A percentile compares a stretch with the other conserved stretches of the same genome.
These are phyloP conservation scores for Pogona vitticeps DNA, from an alignment of 2,113 vertebrate species.

Conservation along the genomic window DNA sequence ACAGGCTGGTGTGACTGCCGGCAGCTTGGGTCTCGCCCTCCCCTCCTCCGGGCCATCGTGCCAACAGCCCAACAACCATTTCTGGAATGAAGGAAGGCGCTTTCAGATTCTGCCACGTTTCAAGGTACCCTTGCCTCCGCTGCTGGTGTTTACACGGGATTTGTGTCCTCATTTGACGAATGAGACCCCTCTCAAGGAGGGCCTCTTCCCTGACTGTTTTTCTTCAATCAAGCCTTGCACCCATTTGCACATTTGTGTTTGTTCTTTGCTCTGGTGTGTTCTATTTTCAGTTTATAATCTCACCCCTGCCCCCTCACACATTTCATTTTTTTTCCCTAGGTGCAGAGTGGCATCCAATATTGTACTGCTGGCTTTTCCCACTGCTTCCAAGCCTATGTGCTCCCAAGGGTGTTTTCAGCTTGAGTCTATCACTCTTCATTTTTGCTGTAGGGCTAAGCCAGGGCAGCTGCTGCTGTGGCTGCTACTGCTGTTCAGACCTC, in stretches of 20 bases:
- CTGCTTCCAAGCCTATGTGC: not conserved
- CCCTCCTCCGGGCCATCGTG: conserved; percentile 38
- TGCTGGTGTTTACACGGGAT: rapidly evolving
- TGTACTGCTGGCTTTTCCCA: no score
- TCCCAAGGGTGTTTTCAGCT: not conserved
- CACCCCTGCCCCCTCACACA: not conserved
- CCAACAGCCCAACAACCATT: conserved; percentile 29
- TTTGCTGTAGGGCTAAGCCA: no score
- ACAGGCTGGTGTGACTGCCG: conserved; percentile 79
- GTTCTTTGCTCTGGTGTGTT: not conserved
- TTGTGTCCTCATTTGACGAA: conserved; percentile 12
- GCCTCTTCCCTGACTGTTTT: not conserved
- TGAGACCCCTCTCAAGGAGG: not conserved
- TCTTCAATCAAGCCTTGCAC: not conserved
- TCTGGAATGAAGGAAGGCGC: conserved; percentile 24
- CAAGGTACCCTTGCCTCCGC: conserved; percentile 30
- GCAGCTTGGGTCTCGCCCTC: conserved; percentile 64
- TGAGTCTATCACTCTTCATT: not conserved
- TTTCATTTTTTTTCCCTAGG: not conserved
- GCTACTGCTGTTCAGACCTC: not conserved
- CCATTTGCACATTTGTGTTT: not conserved
- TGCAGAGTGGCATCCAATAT: not conserved
- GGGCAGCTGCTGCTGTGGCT: no score
- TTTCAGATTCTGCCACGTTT: conserved; percentile 59
- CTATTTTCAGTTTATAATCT: not conserved